phyloP scores from a whole-genome alignment of 2,888 invertebrate genomes.

The Epinotia bilunana region DNA sequence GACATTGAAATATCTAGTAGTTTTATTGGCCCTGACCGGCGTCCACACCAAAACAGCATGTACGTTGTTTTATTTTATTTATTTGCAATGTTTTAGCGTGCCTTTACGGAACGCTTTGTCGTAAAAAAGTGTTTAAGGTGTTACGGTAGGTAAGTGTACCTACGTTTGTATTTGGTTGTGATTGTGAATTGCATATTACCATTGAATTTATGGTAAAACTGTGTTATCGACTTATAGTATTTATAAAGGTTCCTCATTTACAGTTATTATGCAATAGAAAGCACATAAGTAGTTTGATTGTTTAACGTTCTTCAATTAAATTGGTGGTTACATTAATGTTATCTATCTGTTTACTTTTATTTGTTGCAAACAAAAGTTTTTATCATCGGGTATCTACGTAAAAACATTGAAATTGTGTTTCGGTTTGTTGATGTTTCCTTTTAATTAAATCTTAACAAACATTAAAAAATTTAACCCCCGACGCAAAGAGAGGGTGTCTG shows the following conservation, averaged over 20 bases:
- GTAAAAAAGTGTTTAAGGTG: not conserved
- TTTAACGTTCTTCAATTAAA: too few species aligned
- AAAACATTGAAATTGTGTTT: too few species aligned
- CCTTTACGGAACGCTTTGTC: not conserved
- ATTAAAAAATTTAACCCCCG: too few species aligned
- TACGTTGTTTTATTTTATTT: constrained; percentile 59
- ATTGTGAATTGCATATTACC: too few species aligned
- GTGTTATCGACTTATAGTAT: too few species aligned
- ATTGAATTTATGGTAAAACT: too few species aligned
- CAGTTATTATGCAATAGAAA: too few species aligned
- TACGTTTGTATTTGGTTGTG: too few species aligned
- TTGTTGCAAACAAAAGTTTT: not conserved
- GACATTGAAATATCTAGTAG: constrained; percentile 69
- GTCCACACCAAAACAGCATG: constrained; percentile 72
- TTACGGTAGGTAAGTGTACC: not conserved
- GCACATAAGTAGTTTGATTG: not conserved
- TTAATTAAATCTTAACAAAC: too few species aligned
- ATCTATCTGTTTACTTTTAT: constrained; percentile 9
- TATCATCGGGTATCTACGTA: not conserved
- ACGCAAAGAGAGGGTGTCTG: too few species aligned
- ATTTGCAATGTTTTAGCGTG: not conserved
- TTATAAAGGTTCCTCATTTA: too few species aligned
- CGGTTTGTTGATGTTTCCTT: too few species aligned
- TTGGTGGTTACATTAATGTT: not conserved
- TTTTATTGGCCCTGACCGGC: constrained; percentile 66